Evolutionary conservation across 2,797 vertebrate species (phyloP), one percentile per base, ranked within the genome.

Genomic region (Aplochiton taeniatus): DNA sequence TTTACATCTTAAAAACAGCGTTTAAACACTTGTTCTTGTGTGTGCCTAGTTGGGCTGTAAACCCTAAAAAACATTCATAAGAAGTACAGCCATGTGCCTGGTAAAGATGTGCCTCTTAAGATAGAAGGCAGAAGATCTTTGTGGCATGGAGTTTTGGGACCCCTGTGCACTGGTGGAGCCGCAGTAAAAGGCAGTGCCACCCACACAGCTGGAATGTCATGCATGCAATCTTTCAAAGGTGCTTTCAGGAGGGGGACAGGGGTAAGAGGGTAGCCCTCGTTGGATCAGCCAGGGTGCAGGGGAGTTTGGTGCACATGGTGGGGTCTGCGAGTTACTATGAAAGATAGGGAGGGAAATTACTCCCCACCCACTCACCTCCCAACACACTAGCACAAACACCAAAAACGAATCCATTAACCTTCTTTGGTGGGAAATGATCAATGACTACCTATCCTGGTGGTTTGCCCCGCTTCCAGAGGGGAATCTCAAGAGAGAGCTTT

Each of bases 121-220:
- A 67, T 83, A 66, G 81, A 75, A 69, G 68, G 10, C 61, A 63
- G 62, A 53, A 72, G 45, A 72, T 74, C 73, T 80, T 71, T 74
- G 65, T 83, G 80, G 75, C 69, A 59, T 70, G 87, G 77, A 70
- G 84, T 77, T 82, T 78, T 65, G 69, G 77, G 79, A 88, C 76
- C 66, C 70, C 72, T 77, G 76, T 89, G 90, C 90, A 83, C 90
- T 80, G 91, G 74, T 89, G 88, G 88, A 92, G 90, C 89, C 89
- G 88, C 87, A 86, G 88, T 92, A 92, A 92, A 92, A 86, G 84
- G 83, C 82, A 61, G 80, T 92, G 87, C 95, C 94, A 95, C 94
- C 93, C 94, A 95, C 92, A 91, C 93, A 86, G 93, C 92, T 93
- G 94, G 93, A 96, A 97, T 95, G 93, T 90, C 86, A 92, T 91